Evolutionary conservation across 1,140 invertebrate genomes (phyloP), one percentile per base, ranked within the genome.

Genomic region (Eumaeus atala): DNA sequence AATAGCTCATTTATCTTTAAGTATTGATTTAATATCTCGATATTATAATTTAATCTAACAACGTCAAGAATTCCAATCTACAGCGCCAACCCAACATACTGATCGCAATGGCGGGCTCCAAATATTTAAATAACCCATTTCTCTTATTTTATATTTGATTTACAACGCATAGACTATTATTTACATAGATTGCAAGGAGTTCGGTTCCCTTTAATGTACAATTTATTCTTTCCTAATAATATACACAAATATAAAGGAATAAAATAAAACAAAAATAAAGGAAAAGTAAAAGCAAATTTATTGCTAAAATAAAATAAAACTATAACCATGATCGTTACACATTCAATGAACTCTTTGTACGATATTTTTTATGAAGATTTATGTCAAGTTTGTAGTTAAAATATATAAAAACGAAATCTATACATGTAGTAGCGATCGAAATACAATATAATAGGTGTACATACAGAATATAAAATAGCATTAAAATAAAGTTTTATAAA

Each of bases 281-380:
- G 75, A 67, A 83, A 70, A 82, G 72, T 85, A 84, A 81, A 86
- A 87, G 84, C 86, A 86, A 86, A 78, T 88, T 88, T 88, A 88
- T 88, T 88, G 86, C 87, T 87, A 88, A 85, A 73, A 86, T 74
- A 76, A 87, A 86, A 84, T 78, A 78, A 82, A 84, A 75, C 73
- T 82, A 80, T 84, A 83, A 83, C 79, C 76, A 70, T 66, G 74
- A 84, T 74, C 74, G 78, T 83, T 79, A 84, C 77, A 77, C 28
- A 42, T 53, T 70, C 51, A 70, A 58, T 72, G 70, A 56, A 70
- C 40, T 44, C 17, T 81, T 82, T 82, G 80, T 81, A 81, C 76
- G 70, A 76, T 68, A 55, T 70, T 62, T 74, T 70, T 68, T 63
- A 67, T 58, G 28, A 42, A 16, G 9, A 11, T n/a, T 11, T 37